Conservation (phyloP, 2,797 vertebrate species). For the Anabas testudineus region DNA sequence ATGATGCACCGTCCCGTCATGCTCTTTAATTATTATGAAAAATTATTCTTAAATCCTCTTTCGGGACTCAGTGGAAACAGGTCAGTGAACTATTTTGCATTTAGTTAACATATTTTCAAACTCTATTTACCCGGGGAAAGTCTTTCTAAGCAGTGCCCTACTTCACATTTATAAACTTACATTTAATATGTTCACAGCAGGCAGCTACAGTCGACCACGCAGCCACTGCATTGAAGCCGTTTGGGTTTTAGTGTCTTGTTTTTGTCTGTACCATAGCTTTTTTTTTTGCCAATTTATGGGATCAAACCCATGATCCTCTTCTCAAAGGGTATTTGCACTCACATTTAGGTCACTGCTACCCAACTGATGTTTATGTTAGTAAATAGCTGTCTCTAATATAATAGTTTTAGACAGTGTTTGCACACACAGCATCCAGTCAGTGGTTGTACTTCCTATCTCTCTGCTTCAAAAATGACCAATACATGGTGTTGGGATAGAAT, state of each 20-base stretch:
- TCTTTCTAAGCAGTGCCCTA: conserved; percentile 20
- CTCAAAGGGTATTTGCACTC: conserved; percentile 30
- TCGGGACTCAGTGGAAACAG: conserved; percentile 33
- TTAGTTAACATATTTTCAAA: conserved; percentile 25
- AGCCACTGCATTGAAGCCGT: conserved; percentile 22
- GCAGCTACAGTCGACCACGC: conserved; percentile 32
- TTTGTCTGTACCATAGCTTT: conserved; percentile 19
- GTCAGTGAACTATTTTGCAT: conserved; percentile 52
- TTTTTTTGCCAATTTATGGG: conserved; percentile 36
- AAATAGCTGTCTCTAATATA: neutral
- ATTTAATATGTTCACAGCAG: conserved; percentile 34
- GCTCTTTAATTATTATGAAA: conserved; percentile 34
- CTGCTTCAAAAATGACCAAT: no score
- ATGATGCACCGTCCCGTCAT: neutral
- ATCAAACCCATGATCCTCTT: conserved; percentile 42
- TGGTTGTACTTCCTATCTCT: neutral
- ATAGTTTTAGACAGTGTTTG: neutral
- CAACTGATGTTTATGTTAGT: conserved; percentile 4
- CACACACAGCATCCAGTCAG: neutral
- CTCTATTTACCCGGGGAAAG: conserved; percentile 25
- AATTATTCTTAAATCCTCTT: conserved; percentile 13
- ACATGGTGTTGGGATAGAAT: no score
- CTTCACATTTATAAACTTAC: conserved; percentile 37
- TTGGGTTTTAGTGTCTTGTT: conserved; percentile 17
- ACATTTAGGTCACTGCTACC: conserved; percentile 37